Conservation (phyloP, 2,888 invertebrate species). For the Diaprepes abbreviatus region DNA sequence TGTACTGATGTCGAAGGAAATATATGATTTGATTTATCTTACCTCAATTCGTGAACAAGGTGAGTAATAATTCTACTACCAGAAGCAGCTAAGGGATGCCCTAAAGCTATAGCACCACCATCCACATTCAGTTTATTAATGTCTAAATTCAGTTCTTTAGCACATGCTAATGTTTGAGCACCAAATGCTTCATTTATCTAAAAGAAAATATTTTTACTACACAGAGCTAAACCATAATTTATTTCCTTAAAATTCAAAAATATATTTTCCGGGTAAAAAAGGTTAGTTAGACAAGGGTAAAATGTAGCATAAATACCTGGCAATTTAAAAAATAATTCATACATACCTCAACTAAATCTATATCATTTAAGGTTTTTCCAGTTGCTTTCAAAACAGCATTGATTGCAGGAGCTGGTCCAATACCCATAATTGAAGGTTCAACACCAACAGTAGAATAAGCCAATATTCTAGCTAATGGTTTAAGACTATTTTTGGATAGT, state of each 20-base stretch:
- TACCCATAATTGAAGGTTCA: conserved; percentile 98
- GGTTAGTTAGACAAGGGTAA: no score
- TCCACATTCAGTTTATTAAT: conserved; percentile 91
- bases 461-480: conserved; percentile 91
- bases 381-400: conserved; percentile 84
- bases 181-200: conserved; percentile 99
- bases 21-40: conserved; percentile 49
- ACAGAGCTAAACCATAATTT: no score
- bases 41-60: conserved; percentile 92
- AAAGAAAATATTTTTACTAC: no score
- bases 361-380: conserved; percentile 84
- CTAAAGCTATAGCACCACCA: conserved; percentile 96
- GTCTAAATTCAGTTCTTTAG: conserved; percentile 89
- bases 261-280: no score
- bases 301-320: no score
- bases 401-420: conserved; percentile 96
- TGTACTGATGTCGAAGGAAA: no score
- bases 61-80: conserved; percentile 94
- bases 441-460: conserved; percentile 95
- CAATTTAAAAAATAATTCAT: neutral
- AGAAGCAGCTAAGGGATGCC: conserved; percentile 97
- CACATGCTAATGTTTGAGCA: conserved; percentile 93
- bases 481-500: conserved; percentile 82
- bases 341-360: conserved; percentile 92
- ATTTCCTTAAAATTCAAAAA: no score